Evolutionary conservation across 2,113 vertebrate species (phyloP).

Genomic region (Pimephales promelas): DNA sequence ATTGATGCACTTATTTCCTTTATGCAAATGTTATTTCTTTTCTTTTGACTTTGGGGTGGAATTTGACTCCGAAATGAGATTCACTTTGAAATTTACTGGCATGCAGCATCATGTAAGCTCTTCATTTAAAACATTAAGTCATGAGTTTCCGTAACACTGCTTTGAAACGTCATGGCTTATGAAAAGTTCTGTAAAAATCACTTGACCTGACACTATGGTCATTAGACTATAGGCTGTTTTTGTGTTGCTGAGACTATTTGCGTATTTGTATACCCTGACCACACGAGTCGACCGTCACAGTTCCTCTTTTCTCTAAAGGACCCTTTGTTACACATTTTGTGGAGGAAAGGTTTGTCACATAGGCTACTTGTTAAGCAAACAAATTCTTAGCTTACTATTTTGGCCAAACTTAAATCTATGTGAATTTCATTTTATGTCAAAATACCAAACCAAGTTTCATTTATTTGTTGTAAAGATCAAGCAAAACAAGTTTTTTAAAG

Average conservation of each 20-base stretch:
- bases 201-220: not conserved
- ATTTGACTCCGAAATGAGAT: constrained; percentile 8
- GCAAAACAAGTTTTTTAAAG: not conserved
- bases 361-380: not conserved
- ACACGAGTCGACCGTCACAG: constrained; percentile 32
- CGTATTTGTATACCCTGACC: constrained; percentile 23
- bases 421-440: not conserved
- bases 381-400: not conserved
- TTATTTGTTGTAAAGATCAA: not conserved
- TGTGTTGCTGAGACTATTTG: constrained; percentile 37
- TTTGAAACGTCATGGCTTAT: not conserved
- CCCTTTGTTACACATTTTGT: constrained; percentile 51
- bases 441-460: not conserved
- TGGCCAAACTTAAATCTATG: not conserved
- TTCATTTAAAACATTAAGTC: constrained; percentile 1
- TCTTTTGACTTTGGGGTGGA: not conserved
- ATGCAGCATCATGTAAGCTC: constrained; percentile 17
- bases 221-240: constrained; percentile 4
- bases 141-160: not conserved
- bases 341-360: constrained; percentile 41
- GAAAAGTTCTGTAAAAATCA: not conserved
- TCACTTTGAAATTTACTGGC: not conserved
- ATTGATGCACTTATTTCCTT: too few species aligned
- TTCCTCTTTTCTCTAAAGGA: constrained; percentile 49
- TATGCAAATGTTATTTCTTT: too few species aligned